Evolutionary conservation across 2,113 vertebrate species (phyloP), one percentile per base, ranked within the genome.

Genomic region (Leptosomus discolor): DNA sequence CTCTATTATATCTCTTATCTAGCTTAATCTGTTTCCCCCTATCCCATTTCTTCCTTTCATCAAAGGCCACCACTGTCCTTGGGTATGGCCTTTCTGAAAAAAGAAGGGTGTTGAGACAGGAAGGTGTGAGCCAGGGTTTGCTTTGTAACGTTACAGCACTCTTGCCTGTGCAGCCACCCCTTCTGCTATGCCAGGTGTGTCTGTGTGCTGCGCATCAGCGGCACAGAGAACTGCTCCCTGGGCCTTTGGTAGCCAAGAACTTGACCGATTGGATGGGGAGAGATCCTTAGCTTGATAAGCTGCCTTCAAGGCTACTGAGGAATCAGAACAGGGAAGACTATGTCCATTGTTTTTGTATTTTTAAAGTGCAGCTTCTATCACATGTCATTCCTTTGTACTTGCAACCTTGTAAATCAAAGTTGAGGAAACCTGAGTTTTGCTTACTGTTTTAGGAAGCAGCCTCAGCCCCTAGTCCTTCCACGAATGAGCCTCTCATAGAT

Each of bases 381-480:
- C 56, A 76, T 41, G 23, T 54, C 3, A 1, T 73, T 91, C 23
- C 18, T 94, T 63, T 77, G 12, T 88, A 37, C 50, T 68, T 57
- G 21, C 2, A 45, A 56, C 11, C 36, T 75, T 22, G 32, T n/a
- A 64, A 81, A 63, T 91, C 21, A 30, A 88, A 85, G 17, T 12
- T 12, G 24, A 92, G 50, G 58, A 63, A 19, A 10, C 20, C 24
- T 30, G 61, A 85, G 32, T 88, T 83, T 74, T 91, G 46, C n/a
- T 96, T 81, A 7, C 41, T 78, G 46, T 85, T 51, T 27, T 37
- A 99, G 99, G 99, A 99, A 95, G 98, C 98, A 0, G 99, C 99
- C 45, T 99, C 99, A 30, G 99, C 99, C 27, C 98, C 99, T n/a
- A 99, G 99, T 79, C 99, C 99, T 14, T 97, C 98, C 54, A 98